Evolutionary conservation across 2,888 invertebrate species (phyloP), one percentile per base, ranked within the genome.

Genomic region (Campoletis raptor): DNA sequence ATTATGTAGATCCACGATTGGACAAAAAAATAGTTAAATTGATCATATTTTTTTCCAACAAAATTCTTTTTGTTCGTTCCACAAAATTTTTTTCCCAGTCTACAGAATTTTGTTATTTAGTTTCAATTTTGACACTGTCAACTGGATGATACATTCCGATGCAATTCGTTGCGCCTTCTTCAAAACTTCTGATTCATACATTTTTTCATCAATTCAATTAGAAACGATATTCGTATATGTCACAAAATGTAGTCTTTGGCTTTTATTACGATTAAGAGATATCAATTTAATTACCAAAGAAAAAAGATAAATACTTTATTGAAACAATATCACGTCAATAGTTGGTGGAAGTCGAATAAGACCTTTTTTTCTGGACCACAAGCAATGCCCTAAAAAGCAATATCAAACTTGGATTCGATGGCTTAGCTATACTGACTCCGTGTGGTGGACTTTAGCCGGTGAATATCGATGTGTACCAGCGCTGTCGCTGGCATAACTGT

Each of bases 391-490:
- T 15, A 61, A 61, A 61, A 61, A 61, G 74, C 74, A 48, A 80
- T 83, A 54, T 40, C 67, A 48, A 74, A 77, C 61, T 85, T 66
- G 70, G 18, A 81, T 52, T 69, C 52, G 48, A 9, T n/a, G 48
- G 30, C 15, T 54, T 36, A 36, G 54, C 9, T 42, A 74, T 74
- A 74, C 57, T 30, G 42, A 45, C 74, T 24, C 24, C 24, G 40
- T 57, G 18, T n/a, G 61, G 48, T 7, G 52, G 69, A 79, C 82
- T 85, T 83, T 73, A 30, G 61, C 42, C 52, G 42, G 70, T 37
- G 70, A 85, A 85, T 85, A 83, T 85, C 79, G 82, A 85, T 83
- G 66, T 77, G 40, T 61, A 24, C 40, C 54, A 21, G 18, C 15
- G 37, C 66, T 77, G 57, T 77, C 74, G 37, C 54, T 40, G 69